phyloP scores from a whole-genome alignment of 2,113 vertebrate species.

The Gopherus evgoodei region DNA sequence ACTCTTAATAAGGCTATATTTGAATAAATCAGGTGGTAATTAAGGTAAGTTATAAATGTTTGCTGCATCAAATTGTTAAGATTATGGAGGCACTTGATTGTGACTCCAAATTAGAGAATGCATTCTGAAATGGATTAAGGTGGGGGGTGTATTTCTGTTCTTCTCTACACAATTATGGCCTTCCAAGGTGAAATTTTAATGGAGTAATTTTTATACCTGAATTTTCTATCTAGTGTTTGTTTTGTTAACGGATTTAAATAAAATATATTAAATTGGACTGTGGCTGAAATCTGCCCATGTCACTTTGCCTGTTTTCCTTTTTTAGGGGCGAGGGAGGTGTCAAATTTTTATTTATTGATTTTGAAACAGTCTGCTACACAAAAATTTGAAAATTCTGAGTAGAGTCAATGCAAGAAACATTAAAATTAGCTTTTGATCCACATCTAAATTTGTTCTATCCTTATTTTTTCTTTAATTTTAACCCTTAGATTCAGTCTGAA shows the following conservation, averaged over 20 bases:
- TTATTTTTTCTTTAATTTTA: too few species aligned
- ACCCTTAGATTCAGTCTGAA: too few species aligned
- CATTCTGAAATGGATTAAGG: neutral
- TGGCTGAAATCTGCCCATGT: neutral
- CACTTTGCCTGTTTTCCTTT: neutral
- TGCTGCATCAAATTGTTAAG: neutral
- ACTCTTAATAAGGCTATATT: neutral
- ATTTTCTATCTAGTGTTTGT: neutral
- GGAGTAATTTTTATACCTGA: neutral
- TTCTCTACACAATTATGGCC: neutral
- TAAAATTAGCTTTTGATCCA: too few species aligned
- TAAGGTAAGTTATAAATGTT: neutral
- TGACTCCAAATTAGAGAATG: neutral
- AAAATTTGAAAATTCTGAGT: too few species aligned
- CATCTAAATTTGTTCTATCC: too few species aligned
- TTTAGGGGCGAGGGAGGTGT: neutral
- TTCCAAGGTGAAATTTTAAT: neutral
- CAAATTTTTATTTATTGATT: too few species aligned
- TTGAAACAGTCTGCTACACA: too few species aligned
- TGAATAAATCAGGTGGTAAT: neutral
- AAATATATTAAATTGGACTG: neutral
- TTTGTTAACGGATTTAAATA: constrained; percentile 5
- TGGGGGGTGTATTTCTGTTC: neutral
- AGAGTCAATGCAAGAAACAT: too few species aligned
- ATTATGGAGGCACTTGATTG: neutral